Percentiles rank a stretch among this genome's conserved stretches.
Conservation (phyloP, 2,797 vertebrate genomes). For the Hapalemur alaotrensis region DNA sequence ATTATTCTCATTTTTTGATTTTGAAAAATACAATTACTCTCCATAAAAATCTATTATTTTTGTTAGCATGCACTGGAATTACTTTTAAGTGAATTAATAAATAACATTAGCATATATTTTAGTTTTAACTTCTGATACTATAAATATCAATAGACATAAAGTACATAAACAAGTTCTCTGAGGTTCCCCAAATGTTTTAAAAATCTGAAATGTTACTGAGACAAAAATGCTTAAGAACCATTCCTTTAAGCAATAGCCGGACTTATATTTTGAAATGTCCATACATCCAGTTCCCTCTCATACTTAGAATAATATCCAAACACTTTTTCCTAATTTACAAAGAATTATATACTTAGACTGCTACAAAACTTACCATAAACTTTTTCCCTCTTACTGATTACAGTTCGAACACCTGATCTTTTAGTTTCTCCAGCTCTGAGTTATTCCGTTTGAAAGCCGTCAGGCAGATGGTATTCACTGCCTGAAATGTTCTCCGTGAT, state of each 20-base stretch:
- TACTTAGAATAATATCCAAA: neutral
- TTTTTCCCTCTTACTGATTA: neutral
- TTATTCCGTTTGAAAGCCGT: neutral
- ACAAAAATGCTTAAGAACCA: neutral
- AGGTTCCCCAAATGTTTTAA: neutral
- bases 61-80: neutral
- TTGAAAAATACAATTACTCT: neutral
- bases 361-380: neutral
- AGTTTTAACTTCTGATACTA: neutral
- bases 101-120: neutral
- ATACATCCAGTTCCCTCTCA: neutral
- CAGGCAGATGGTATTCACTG: neutral
- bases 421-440: neutral
- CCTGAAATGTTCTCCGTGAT: neutral
- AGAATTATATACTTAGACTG: neutral
- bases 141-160: neutral
- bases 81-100: neutral
- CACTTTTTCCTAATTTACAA: neutral
- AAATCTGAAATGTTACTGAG: neutral
- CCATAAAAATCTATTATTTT: neutral
- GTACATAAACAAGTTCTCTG: neutral
- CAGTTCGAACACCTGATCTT: neutral
- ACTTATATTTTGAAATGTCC: neutral
- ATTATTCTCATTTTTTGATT: neutral
- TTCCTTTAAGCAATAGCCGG: neutral